Evolutionary conservation across 30 jellyfish, hydroid and myxozoan genomes (phyloP).

Genomic region (Cassiopea xamachana): DNA sequence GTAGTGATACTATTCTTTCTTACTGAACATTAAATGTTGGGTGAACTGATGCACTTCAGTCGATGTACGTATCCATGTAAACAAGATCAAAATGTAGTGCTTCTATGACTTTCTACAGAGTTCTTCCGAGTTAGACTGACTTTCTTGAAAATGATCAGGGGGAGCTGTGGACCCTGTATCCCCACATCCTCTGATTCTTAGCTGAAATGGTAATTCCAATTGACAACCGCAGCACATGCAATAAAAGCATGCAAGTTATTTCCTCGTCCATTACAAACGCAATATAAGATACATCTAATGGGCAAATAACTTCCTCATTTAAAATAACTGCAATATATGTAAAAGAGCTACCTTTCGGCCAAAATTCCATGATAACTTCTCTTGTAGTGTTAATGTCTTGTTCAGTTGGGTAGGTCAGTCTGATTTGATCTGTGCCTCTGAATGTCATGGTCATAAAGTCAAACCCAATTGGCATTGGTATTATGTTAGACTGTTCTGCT

Average conservation of each 20-base stretch:
- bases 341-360: slow-evolving; percentile 28
- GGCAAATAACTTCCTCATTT: neutral
- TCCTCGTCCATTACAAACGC: neutral
- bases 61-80: no score
- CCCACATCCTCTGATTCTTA: no score
- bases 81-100: no score
- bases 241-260: neutral
- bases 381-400: slow-evolving; percentile 8
- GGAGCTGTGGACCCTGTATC: no score
- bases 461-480: slow-evolving; percentile 50
- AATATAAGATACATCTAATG: neutral
- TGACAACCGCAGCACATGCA: neutral
- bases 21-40: no score
- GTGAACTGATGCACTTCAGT: no score
- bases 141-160: no score
- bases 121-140: no score
- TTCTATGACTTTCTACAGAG: no score
- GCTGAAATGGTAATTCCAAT: neutral
- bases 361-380: slow-evolving; percentile 26
- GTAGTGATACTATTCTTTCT: no score
- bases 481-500: neutral
- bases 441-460: slow-evolving; percentile 54
- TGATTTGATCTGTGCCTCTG: slow-evolving; percentile 35
- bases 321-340: neutral
- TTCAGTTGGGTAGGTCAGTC: slow-evolving; percentile 39